A percentile compares a stretch with the other conserved stretches of the same genome.
phyloP scores from a whole-genome alignment of 2,888 invertebrate genomes.

The Tolmerus cingulatus region DNA sequence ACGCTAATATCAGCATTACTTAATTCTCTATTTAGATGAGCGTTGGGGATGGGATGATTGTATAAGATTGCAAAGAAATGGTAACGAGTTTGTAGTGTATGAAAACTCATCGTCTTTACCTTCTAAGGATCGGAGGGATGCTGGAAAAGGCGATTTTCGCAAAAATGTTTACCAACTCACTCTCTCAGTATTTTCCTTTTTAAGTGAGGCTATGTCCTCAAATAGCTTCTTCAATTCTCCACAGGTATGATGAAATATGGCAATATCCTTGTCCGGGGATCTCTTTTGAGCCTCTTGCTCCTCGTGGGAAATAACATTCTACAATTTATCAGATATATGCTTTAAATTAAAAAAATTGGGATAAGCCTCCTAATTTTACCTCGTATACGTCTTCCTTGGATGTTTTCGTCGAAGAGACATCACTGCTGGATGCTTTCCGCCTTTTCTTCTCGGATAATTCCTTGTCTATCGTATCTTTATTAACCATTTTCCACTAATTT shows the following conservation, averaged over 20 bases:
- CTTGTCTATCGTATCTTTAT: conserved; percentile 44
- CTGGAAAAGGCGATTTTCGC: background rate
- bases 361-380: conserved; percentile 1
- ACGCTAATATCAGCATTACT: too few species aligned
- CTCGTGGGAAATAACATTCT: conserved; percentile 47
- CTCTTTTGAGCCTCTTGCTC: conserved; percentile 46
- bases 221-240: conserved; percentile 74
- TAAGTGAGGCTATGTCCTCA: conserved; percentile 73
- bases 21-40: too few species aligned
- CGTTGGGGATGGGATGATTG: too few species aligned
- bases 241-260: conserved; percentile 61
- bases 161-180: background rate
- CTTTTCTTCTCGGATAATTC: conserved; percentile 46
- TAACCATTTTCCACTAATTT: conserved; percentile 43
- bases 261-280: conserved; percentile 45
- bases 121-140: background rate
- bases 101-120: too few species aligned
- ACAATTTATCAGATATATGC: background rate
- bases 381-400: conserved; percentile 47
- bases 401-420: conserved; percentile 41
- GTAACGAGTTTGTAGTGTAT: too few species aligned
- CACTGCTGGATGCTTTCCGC: conserved; percentile 41
- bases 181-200: conserved; percentile 68
- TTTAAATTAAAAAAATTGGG: background rate
- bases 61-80: too few species aligned